Base-by-base conservation (phyloP, 2,888 invertebrate species). In the Pteria penguin region DNA sequence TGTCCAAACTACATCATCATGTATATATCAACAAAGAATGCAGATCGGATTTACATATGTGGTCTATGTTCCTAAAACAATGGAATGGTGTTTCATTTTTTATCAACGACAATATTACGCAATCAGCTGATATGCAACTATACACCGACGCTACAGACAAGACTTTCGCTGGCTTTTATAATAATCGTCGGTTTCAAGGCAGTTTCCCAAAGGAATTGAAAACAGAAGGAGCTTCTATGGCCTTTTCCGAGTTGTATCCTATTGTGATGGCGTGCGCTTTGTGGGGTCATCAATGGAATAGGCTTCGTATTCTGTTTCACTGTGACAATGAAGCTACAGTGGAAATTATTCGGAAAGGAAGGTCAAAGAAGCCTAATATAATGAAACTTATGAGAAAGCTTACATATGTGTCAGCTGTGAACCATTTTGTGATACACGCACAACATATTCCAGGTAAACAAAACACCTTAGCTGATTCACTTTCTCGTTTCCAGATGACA, bases 401-500 rank as follows among this genome's bases (percentile, higher is more conserved):
- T 8, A 75, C 75, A 27, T 66, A 52, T 55, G 61, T 32, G 54
- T 52, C 75, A 8, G 52, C 60, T 29, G 33, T 32, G 45, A 27
- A 54, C 14, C 65, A 66, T 26, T 75, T 67, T 26, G 32, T 57
- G 22, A 36, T 73, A 8, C 11, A 18, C 60, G 45, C 75, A n/a
- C 22, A 75, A 66, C 66, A 66, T 71, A 32, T 71, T 27, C 66
- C 71, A 27, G 71, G 75, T 22, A 32, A 60, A 8, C 11, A 27
- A 1, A 75, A 71, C 27, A 1, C 26, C 18, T 66, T 75, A 18
- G 63, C 75, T 29, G 70, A 70, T 32, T 33, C 66, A 27, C 27
- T 71, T 4, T 71, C 75, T 75, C 75, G 75, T 65, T 71, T 75
- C 26, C 67, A 75, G 71, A 76, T 76, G 54, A 14, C 45, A 24